These are phyloP conservation scores for Chaetodon trifascialis DNA, from an alignment of 2,113 vertebrate species.

Conservation along the genomic window DNA sequence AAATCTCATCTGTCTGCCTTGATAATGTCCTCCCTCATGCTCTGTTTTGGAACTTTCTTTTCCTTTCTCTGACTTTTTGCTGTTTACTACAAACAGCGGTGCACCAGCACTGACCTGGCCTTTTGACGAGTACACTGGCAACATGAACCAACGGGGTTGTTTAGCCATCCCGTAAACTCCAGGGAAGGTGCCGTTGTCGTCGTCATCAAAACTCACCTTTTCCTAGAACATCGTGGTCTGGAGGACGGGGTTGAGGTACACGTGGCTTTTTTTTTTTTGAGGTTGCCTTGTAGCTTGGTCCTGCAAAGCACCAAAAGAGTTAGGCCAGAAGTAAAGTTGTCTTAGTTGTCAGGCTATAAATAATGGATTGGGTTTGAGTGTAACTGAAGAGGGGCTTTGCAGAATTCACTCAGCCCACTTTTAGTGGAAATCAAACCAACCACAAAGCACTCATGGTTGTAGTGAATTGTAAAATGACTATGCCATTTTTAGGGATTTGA, in stretches of 20 bases:
- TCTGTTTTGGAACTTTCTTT: constrained; percentile 78
- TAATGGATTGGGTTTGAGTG: constrained; percentile 17
- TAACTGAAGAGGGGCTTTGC: constrained; percentile 6
- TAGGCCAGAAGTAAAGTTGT: background rate
- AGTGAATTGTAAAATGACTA: background rate
- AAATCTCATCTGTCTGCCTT: constrained; percentile 6
- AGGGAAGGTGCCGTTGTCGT: constrained; percentile 4
- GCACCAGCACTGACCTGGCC: constrained; percentile 66
- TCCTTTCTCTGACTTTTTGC: constrained; percentile 49
- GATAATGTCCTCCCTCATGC: constrained; percentile 31
- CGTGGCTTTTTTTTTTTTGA: background rate
- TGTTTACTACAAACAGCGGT: constrained; percentile 84
- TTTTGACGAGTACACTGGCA: constrained; percentile 63
- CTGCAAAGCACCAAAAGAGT: background rate
- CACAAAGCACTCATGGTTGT: background rate
- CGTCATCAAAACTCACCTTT: constrained; percentile 39
- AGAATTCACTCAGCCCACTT: background rate
- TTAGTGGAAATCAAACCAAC: constrained; percentile 6
- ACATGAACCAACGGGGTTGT: constrained; percentile 59
- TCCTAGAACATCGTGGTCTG: constrained; percentile 9
- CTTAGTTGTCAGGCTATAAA: background rate
- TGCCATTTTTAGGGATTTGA: background rate
- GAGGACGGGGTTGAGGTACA: background rate
- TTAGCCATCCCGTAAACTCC: constrained; percentile 12
- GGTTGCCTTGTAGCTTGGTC: background rate